These are phyloP conservation scores for Drosophila ananassae DNA, from an alignment of 1,140 invertebrate species.

Conservation along the genomic window DNA sequence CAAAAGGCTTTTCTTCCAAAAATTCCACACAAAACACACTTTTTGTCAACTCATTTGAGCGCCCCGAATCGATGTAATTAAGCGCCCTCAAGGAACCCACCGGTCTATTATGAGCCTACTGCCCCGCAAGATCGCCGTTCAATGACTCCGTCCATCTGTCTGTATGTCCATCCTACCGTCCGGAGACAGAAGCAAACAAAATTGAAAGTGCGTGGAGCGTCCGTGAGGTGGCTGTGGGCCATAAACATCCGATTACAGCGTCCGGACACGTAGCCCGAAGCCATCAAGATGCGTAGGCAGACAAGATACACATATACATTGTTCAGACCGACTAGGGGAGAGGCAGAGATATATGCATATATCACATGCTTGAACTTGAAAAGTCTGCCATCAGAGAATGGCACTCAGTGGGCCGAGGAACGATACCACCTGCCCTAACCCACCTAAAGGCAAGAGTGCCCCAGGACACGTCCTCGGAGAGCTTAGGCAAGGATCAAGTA, in stretches of 20 bases:
- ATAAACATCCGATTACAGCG: constrained; percentile 69
- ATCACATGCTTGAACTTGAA: constrained; percentile 51
- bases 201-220: constrained; percentile 72
- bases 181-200: constrained; percentile 41
- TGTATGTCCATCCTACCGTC: too few relatives aligned
- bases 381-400: constrained; percentile 32
- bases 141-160: constrained; percentile 15
- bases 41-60: constrained; percentile 69
- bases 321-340: not conserved
- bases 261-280: constrained; percentile 55
- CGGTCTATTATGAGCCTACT: constrained; percentile 32
- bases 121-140: constrained; percentile 10
- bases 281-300: constrained; percentile 68
- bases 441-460: constrained; percentile 6
- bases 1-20: constrained; percentile 34
- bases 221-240: constrained; percentile 56
- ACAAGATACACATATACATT: constrained; percentile 31
- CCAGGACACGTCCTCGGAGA: constrained; percentile 19
- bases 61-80: constrained; percentile 61
- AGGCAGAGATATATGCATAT: constrained; percentile 25
- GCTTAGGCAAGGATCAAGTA: constrained; percentile 16
- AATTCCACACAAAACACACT: constrained; percentile 10
- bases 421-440: constrained; percentile 20
- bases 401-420: not conserved
- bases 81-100: constrained; percentile 40